Percentiles rank a stretch among this genome's conserved stretches.
phyloP scores from a whole-genome alignment of 2,113 vertebrate species.

The Syrmaticus mikado region DNA sequence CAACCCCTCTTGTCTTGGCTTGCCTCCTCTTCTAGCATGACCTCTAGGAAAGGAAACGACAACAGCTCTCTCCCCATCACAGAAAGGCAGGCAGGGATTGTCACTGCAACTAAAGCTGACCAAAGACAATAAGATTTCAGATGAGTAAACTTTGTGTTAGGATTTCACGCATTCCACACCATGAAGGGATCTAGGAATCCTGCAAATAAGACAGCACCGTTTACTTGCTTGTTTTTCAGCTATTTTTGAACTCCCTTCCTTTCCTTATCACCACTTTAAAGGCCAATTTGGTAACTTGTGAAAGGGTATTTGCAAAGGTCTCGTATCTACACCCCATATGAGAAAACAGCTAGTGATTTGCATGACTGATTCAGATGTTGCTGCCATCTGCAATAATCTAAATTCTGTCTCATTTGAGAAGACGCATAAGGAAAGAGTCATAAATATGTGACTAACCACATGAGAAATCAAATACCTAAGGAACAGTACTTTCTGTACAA shows the following conservation, averaged over 20 bases:
- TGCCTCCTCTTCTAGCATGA: neutral
- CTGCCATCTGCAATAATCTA: conserved; percentile 45
- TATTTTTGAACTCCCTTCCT: conserved; percentile 25
- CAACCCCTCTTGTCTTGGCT: neutral
- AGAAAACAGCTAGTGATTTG: conserved; percentile 30
- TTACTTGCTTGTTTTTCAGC: neutral
- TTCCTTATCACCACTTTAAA: conserved; percentile 36
- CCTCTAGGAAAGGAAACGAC: neutral
- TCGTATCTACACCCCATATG: neutral
- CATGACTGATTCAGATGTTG: conserved; percentile 36
- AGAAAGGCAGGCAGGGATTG: neutral
- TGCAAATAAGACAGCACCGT: neutral
- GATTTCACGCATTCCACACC: conserved; percentile 25
- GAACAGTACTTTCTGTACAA: neutral
- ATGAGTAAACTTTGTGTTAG: neutral
- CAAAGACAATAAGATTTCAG: conserved; percentile 1
- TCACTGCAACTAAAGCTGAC: neutral
- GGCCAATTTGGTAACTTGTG: conserved; percentile 25
- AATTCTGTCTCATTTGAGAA: conserved; percentile 46
- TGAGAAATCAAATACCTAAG: conserved; percentile 22
- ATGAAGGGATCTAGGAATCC: neutral
- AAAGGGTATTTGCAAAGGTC: conserved; percentile 37
- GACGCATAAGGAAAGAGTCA: neutral
- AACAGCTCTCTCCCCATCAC: neutral
- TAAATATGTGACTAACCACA: conserved; percentile 48